phyloP scores from a whole-genome alignment of 2,113 vertebrate genomes.

The Plotosus lineatus region DNA sequence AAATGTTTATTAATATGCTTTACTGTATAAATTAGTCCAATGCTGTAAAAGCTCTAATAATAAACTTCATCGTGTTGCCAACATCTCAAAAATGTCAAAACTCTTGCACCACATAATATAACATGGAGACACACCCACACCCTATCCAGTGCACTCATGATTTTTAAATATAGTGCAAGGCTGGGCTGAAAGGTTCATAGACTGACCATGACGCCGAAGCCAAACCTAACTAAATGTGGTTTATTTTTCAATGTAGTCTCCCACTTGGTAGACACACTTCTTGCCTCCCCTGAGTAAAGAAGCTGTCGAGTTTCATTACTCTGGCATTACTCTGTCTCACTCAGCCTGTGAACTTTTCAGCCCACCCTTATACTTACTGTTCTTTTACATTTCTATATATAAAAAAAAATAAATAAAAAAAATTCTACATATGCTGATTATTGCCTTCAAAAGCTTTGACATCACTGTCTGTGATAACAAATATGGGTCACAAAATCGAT shows the following conservation, averaged over 20 bases:
- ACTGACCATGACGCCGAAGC: no score
- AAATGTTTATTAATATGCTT: conserved; percentile 72
- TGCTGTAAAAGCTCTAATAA: conserved; percentile 61
- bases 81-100: background rate
- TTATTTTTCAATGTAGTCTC: no score
- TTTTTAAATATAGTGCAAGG: conserved; percentile 13
- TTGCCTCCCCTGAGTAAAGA: no score
- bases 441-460: conserved; percentile 25
- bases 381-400: background rate
- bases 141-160: conserved; percentile 32
- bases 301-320: no score
- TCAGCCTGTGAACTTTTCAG: no score
- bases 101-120: conserved; percentile 51
- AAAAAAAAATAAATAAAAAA: conserved; percentile 1
- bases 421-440: no score
- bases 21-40: conserved; percentile 51
- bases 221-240: no score
- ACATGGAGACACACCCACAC: background rate
- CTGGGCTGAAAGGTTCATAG: no score
- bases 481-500: conserved; percentile 58
- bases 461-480: background rate
- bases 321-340: no score
- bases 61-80: conserved; percentile 3
- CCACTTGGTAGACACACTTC: no score
- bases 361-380: no score